Base-by-base conservation (phyloP, 1,140 invertebrate genomes). In the Caerostris extrusa region DNA sequence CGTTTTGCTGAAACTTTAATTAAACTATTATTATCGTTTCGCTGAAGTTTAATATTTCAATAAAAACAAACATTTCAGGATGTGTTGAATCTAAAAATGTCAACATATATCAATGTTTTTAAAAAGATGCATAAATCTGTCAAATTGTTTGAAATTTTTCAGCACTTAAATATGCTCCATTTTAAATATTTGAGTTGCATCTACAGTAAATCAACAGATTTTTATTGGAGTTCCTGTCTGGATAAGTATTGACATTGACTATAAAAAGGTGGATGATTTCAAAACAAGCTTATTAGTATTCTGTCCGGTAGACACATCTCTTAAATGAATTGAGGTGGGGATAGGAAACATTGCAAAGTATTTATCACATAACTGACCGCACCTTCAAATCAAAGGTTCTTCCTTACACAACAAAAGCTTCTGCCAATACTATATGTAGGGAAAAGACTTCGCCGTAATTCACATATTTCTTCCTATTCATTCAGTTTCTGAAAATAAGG, bases 351-450 rank as follows among this genome's bases (percentile, higher is more conserved):
- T 6, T 17, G 17, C 14, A 17, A 17, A n/a, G 14, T 67, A 67
- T 67, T 67, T 67, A 67, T 67, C 61, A 67, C 61, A 67, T n/a
- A n/a, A 67, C 61, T 67, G 61, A 67, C 61, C 61, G n/a, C 61
- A 67, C 61, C 61, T 67, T 67, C 4, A 67, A 67, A n/a, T 14
- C 14, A 17, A 67, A 67, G n/a, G 61, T 67, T 67, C 61, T 67
- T 67, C 34, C n/a, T 67, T n/a, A 67, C 14, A 67, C 61, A n/a
- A 67, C 61, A 67, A 67, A 34, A 17, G 61, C 61, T 17, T 67
- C 61, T 6, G 61, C n/a, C 14, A 34, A 34, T 34, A 34, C 34
- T 34, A 0, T 34, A 34, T 34, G 34, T 34, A 34, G 34, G 34
- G 34, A n/a, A 67, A 67, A 14, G 61, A 67, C 61, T 67, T n/a